Base-by-base conservation (phyloP, 2,888 invertebrate species). In the Plagodis dolabraria region DNA sequence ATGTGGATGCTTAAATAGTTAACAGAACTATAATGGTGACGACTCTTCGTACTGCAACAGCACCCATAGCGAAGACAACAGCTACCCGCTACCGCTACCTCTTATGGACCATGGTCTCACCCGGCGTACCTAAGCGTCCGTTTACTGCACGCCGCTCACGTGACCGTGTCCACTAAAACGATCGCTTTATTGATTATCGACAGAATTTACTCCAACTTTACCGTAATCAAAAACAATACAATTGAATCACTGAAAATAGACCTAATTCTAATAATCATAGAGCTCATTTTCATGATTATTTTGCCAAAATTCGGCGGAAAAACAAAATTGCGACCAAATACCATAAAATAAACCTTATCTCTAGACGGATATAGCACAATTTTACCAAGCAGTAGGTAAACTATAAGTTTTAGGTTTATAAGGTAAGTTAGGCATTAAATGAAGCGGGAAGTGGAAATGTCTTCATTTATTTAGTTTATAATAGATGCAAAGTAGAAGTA, bases 101-200 rank as follows among this genome's bases (percentile, higher is more conserved):
- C 77, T 52, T 44, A 58, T 65, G 51, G 63, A 77, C 70, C 2
- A 2, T 35, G 22, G 5, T 33, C 69, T 0, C 42, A 65, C 44
- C 77, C 80, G 65, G 89, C 89, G 89, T 89, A 87, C 82, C 90
- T 77, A 72, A 79, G 88, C 89, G 92, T 92, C 83, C 87, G 75
- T 58, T 66, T 71, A 70, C 72, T 69, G 53, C 58, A 53, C 53
- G 58, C 40, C 44, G 34, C 43, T 55, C 60, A 52, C 91, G 92
- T 92, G 92, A 92, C 92, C 92, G 92, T 92, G 85, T 86, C 91
- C 76, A 74, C 71, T 69, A 75, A 72, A 80, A 73, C 82, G 84
- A 86, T 83, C 87, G 80, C 86, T 88, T 90, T 90, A 92, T 92
- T 92, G 92, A 92, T 92, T 92, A 92, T 87, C 78, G 79, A 77